These are phyloP conservation scores for Tetranychus piercei DNA, from an alignment of 2,888 invertebrate genomes.

Conservation along the genomic window DNA sequence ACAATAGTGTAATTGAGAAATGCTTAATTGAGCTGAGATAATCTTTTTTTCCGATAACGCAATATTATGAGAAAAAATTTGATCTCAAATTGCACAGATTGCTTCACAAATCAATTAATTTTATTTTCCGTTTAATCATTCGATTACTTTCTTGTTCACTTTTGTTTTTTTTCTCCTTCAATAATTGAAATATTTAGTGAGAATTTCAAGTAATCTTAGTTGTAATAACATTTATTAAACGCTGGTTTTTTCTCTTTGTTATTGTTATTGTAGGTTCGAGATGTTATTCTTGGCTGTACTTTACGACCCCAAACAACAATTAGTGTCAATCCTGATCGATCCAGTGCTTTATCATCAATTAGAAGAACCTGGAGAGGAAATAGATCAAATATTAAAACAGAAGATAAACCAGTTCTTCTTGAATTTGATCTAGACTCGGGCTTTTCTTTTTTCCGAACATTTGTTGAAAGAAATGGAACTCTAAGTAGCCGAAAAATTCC, in stretches of 20 bases:
- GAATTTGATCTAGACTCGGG: conserved; percentile 14
- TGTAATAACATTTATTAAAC: neutral
- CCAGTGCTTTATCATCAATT: neutral
- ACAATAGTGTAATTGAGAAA: too few relatives aligned
- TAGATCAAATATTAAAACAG: neutral
- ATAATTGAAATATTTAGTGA: neutral
- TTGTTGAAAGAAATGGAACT: conserved; percentile 6
- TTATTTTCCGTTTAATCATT: too few relatives aligned
- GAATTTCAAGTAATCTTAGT: neutral
- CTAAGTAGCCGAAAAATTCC: conserved; percentile 8
- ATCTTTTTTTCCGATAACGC: too few relatives aligned
- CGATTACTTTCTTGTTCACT: neutral
- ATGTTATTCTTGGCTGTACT: conserved; percentile 13
- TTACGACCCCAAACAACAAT: conserved; percentile 4
- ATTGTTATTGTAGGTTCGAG: conserved; percentile 10
- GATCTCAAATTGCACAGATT: too few relatives aligned
- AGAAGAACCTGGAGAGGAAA: conserved; percentile 9
- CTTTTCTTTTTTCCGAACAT: conserved; percentile 13
- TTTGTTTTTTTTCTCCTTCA: neutral
- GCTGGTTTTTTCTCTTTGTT: neutral
- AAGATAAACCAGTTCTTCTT: conserved; percentile 6
- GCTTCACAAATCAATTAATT: too few relatives aligned
- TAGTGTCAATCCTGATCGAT: neutral
- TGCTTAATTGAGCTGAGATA: too few relatives aligned
- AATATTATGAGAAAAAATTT: too few relatives aligned